A percentile compares a stretch with the other conserved stretches of the same genome.
Conservation (phyloP, 2,113 vertebrate species). For the Prochilodus magdalenae region DNA sequence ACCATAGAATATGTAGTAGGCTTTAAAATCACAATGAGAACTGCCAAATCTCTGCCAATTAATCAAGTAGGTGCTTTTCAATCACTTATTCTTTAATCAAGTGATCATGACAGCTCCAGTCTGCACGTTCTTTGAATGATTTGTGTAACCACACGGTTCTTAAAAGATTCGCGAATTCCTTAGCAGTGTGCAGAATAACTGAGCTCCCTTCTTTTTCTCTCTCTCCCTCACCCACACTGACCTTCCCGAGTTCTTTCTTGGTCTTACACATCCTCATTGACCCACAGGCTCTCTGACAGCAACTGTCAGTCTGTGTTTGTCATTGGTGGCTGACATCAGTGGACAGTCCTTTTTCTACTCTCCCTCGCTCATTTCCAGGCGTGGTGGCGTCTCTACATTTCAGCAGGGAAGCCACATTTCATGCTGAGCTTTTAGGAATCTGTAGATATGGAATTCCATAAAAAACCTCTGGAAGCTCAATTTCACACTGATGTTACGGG, state of each 20-base stretch:
- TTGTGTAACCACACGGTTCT: neutral
- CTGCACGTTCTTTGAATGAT: neutral
- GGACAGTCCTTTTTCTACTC: slow-evolving; percentile 68
- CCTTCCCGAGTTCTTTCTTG: slow-evolving; percentile 67
- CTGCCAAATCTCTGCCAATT: too few species aligned
- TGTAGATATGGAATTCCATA: neutral
- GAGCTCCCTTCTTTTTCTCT: neutral
- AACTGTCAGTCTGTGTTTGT: slow-evolving; percentile 72
- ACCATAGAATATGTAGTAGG: too few species aligned
- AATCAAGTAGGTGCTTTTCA: too few species aligned
- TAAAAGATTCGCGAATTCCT: neutral
- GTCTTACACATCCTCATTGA: slow-evolving; percentile 67
- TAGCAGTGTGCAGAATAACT: neutral
- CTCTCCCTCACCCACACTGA: slow-evolving; percentile 52
- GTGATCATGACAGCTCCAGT: neutral
- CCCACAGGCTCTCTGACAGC: slow-evolving; percentile 60
- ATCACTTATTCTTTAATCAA: neutral
- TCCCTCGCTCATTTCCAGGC: slow-evolving; percentile 56
- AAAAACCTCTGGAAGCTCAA: neutral
- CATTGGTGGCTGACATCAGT: slow-evolving; percentile 67
- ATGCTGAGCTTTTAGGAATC: neutral
- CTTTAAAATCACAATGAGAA: too few species aligned
- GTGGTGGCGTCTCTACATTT: slow-evolving; percentile 61
- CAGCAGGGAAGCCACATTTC: neutral
- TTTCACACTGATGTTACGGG: neutral